Percentiles rank a stretch among this genome's conserved stretches.
Conservation (phyloP, 2,113 vertebrate species). For the Natator depressus region DNA sequence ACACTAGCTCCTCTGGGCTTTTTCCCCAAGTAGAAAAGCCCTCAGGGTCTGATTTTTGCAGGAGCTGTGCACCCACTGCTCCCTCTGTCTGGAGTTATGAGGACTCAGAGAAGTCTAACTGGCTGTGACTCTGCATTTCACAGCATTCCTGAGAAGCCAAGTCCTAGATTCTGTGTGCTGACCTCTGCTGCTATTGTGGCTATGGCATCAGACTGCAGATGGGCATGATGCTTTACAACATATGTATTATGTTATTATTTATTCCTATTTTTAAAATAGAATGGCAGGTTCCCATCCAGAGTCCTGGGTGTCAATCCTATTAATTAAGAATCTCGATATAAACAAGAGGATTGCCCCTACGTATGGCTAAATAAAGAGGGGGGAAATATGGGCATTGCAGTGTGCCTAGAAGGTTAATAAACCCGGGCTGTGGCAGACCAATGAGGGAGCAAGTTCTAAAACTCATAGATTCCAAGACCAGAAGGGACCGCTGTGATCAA, state of each 20-base stretch:
- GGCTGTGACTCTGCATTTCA: too few species aligned
- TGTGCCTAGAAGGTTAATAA: neutral
- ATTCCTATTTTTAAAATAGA: neutral
- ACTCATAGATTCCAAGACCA: neutral
- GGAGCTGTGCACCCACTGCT: neutral
- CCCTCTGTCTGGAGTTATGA: neutral
- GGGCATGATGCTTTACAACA: too few species aligned
- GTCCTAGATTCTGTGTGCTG: neutral
- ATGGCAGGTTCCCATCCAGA: neutral
- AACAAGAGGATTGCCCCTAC: too few species aligned
- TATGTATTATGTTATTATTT: neutral
- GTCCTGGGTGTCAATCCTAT: neutral
- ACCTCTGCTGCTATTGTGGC: neutral
- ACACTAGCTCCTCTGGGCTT: neutral
- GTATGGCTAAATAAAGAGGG: neutral
- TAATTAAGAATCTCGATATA: too few species aligned
- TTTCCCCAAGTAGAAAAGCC: neutral
- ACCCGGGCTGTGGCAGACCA: neutral
- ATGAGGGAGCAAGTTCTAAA: neutral
- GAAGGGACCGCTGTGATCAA: neutral
- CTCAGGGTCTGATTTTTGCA: neutral
- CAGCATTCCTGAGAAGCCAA: too few species aligned
- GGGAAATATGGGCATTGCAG: neutral
- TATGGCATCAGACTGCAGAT: neutral
- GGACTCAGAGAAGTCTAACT: neutral